Base-by-base conservation (phyloP, 2,888 invertebrate genomes). In the Agriotes lineatus region DNA sequence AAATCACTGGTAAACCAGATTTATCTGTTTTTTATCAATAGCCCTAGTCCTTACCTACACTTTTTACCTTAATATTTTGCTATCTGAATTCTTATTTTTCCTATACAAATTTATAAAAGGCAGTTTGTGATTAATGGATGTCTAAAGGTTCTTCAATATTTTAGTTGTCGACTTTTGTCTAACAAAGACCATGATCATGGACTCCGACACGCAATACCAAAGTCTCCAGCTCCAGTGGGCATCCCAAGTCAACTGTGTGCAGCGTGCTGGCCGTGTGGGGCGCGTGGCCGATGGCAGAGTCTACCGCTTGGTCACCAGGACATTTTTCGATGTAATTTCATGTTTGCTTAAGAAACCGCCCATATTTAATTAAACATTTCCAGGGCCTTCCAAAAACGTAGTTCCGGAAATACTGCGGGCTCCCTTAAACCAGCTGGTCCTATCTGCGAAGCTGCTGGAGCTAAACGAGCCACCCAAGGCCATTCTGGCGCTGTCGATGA, bases 101-200 rank as follows among this genome's bases (percentile, higher is more conserved):
- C n/a, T n/a, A n/a, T n/a, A n/a, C n/a, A n/a, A n/a, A n/a, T n/a
- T n/a, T n/a, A n/a, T n/a, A n/a, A n/a, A n/a, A n/a, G n/a, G n/a
- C n/a, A n/a, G n/a, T n/a, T n/a, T n/a, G n/a, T n/a, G n/a, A n/a
- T n/a, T n/a, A n/a, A n/a, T n/a, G n/a, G n/a, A n/a, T n/a, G n/a
- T n/a, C n/a, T n/a, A n/a, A n/a, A n/a, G n/a, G n/a, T n/a, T n/a
- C n/a, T n/a, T n/a, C n/a, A n/a, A n/a, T n/a, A n/a, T n/a, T n/a
- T n/a, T n/a, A 93, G 97, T 99, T 52, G 93, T 98, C 77, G 98
- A 99, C 85, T 97, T 95, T 84, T 98, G 97, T 83, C 85, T 97
- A 69, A 95, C 95, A 68, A 97, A 97, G 85, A 88, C 90, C 33
- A 83, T 96, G 76, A 86, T 92, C 3, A 90, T 91, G 52, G 95